Conservation (phyloP, 2,797 vertebrate genomes). For the Diplodus sargus region DNA sequence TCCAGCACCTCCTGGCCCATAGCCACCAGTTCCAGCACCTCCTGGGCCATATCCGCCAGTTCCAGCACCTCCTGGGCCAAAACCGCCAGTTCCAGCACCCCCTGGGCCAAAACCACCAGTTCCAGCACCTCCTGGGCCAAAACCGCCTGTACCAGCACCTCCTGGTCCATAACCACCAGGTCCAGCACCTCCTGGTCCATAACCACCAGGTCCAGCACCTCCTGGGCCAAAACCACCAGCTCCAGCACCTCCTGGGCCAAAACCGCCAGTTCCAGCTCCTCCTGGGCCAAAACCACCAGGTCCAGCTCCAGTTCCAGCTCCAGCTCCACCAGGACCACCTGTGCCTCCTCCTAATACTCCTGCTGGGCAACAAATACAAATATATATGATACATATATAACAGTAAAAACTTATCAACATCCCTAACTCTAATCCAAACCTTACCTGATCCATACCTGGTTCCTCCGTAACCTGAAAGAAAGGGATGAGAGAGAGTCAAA, state of each 20-base stretch:
- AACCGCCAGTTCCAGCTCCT: background rate
- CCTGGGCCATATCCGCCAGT: conserved; percentile 49
- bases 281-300: conserved; percentile 13
- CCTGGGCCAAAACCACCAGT: conserved; percentile 34
- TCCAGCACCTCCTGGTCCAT: conserved; percentile 24
- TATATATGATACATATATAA: conserved; percentile 1
- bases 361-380: conserved; percentile 18
- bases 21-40: conserved; percentile 44
- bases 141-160: conserved; percentile 4
- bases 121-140: conserved; percentile 22
- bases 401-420: background rate
- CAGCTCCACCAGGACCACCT: conserved; percentile 43
- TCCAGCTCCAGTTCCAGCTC: conserved; percentile 6
- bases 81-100: background rate
- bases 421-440: background rate
- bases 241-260: conserved; percentile 5
- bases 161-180: conserved; percentile 20
- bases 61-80: conserved; percentile 39
- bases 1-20: conserved; percentile 54
- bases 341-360: conserved; percentile 53
- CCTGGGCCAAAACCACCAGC: background rate
- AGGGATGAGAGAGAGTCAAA: background rate
- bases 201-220: conserved; percentile 11
- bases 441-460: conserved; percentile 61
- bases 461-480: conserved; percentile 61